A percentile compares a stretch with the other conserved stretches of the same genome.
These are phyloP conservation scores for Drosophila helvetica DNA, from an alignment of 2,888 invertebrate genomes.

Conservation along the genomic window DNA sequence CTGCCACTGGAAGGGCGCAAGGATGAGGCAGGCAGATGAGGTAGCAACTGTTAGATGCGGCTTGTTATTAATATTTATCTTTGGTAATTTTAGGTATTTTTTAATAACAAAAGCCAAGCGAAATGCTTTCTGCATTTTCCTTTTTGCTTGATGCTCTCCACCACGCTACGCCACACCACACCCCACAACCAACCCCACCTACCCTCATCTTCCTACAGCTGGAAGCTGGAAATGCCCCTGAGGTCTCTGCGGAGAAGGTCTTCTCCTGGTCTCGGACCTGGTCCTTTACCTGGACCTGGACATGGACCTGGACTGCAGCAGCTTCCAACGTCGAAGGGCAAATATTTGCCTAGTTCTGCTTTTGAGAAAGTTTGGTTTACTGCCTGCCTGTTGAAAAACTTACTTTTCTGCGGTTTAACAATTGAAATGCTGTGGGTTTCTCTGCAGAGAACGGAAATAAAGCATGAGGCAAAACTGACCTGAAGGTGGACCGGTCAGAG, in stretches of 20 bases:
- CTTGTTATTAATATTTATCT: slow-evolving; percentile 79
- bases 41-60: slow-evolving; percentile 55
- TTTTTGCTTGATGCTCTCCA: slow-evolving; percentile 27
- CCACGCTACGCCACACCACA: background rate
- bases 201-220: slow-evolving; percentile 12
- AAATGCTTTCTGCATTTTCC: slow-evolving; percentile 59
- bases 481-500: background rate
- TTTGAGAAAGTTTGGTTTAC: slow-evolving; percentile 50
- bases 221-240: slow-evolving; percentile 32
- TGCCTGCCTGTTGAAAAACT: slow-evolving; percentile 46
- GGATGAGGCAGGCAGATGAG: slow-evolving; percentile 28
- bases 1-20: background rate
- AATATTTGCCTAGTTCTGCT: slow-evolving; percentile 66
- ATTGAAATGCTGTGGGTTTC: slow-evolving; percentile 59
- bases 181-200: background rate
- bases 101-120: slow-evolving; percentile 72
- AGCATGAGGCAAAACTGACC: background rate
- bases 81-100: slow-evolving; percentile 78
- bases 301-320: slow-evolving; percentile 36
- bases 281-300: no score
- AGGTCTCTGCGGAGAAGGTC: slow-evolving; percentile 18
- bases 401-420: slow-evolving; percentile 65
- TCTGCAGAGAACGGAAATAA: background rate
- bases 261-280: slow-evolving; percentile 13
- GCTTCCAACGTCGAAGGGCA: slow-evolving; percentile 65